Conservation (phyloP, 2,888 invertebrate genomes). For the Drosophila diplacantha region DNA sequence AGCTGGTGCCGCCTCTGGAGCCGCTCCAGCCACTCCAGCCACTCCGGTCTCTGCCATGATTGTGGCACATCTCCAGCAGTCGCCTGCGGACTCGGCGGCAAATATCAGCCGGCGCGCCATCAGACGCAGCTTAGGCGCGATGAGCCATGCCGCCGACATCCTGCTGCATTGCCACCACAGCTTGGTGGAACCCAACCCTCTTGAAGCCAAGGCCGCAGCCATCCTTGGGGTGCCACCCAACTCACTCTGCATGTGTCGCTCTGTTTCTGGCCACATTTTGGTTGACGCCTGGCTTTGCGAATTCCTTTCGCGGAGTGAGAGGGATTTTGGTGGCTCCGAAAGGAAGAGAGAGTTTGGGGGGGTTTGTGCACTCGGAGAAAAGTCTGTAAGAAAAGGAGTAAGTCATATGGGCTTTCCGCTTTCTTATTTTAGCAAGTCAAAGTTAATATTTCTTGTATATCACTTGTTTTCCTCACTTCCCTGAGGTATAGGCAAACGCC, state of each 20-base stretch:
- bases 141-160: slow-evolving; percentile 54
- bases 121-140: slow-evolving; percentile 63
- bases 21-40: too few relatives aligned
- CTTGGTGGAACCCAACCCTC: not conserved
- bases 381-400: not conserved
- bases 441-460: not conserved
- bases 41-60: slow-evolving; percentile 13
- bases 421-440: not conserved
- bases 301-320: slow-evolving; percentile 40
- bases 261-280: slow-evolving; percentile 58
- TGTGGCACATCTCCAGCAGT: slow-evolving; percentile 34
- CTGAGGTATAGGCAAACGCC: not conserved
- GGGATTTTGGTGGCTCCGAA: not conserved
- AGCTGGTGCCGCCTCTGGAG: too few relatives aligned
- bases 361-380: not conserved
- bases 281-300: slow-evolving; percentile 52
- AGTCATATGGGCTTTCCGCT: not conserved
- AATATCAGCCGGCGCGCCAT: slow-evolving; percentile 49
- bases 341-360: not conserved
- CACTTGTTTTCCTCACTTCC: too few relatives aligned
- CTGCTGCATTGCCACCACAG: slow-evolving; percentile 11
- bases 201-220: slow-evolving; percentile 5
- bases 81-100: slow-evolving; percentile 39
- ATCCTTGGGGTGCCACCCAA: slow-evolving; percentile 4
- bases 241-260: slow-evolving; percentile 45